Evolutionary conservation across 2,888 invertebrate species (phyloP).

Genomic region (Hemaris fuciformis): DNA sequence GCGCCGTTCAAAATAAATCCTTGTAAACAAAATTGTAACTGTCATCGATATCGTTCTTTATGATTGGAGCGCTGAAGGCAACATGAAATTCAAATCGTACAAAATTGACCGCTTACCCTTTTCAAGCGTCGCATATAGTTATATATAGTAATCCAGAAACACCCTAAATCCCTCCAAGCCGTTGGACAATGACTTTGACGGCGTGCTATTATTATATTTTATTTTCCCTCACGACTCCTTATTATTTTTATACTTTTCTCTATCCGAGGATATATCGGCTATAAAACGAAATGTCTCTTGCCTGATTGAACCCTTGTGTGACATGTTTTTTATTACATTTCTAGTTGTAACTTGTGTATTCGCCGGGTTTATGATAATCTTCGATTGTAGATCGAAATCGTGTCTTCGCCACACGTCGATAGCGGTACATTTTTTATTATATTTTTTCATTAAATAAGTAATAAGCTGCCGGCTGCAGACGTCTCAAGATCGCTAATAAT

Average conservation of each 20-base stretch:
- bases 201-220: slow-evolving; percentile 69
- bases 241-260: slow-evolving; percentile 76
- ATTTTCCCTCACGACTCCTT: slow-evolving; percentile 67
- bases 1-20: slow-evolving; percentile 56
- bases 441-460: neutral
- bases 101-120: slow-evolving; percentile 63
- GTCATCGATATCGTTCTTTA: slow-evolving; percentile 72
- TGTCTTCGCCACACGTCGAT: neutral
- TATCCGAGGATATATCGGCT: slow-evolving; percentile 69
- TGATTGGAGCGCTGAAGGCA: slow-evolving; percentile 55
- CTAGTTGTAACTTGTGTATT: slow-evolving; percentile 14
- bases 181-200: slow-evolving; percentile 60
- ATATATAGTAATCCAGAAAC: slow-evolving; percentile 46
- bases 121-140: slow-evolving; percentile 40
- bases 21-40: slow-evolving; percentile 73
- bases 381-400: neutral
- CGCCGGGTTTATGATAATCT: slow-evolving; percentile 2
- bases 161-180: slow-evolving; percentile 57
- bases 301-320: slow-evolving; percentile 67
- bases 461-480: neutral
- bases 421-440: neutral
- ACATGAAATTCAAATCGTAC: slow-evolving; percentile 64
- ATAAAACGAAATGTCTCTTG: slow-evolving; percentile 71
- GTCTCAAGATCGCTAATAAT: neutral
- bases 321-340: slow-evolving; percentile 51